These are phyloP conservation scores for Saguinus imperator DNA, from an alignment of 2,113 vertebrate genomes.

Conservation along the genomic window DNA sequence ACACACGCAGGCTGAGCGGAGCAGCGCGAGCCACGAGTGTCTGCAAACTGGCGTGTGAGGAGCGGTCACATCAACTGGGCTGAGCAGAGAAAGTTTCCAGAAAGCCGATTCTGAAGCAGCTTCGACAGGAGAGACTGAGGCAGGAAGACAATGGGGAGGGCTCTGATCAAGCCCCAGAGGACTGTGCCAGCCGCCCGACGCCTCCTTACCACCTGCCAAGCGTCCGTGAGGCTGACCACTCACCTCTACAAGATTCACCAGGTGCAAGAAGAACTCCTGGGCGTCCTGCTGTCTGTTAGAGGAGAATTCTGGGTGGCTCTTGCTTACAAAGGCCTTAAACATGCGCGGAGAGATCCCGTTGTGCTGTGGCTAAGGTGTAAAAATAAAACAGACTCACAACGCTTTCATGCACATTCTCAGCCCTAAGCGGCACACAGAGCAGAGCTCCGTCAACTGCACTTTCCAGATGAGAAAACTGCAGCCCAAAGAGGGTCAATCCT, in stretches of 20 bases:
- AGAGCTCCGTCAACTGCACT: not conserved
- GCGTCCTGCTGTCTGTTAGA: slow-evolving; percentile 97
- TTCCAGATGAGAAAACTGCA: not conserved
- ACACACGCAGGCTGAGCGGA: not conserved
- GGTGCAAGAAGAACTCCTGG: slow-evolving; percentile 94
- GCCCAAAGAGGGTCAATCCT: not conserved
- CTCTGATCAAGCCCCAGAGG: fast-evolving
- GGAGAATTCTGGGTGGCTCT: slow-evolving; percentile 95
- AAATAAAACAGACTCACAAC: not conserved
- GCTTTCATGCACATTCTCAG: not conserved
- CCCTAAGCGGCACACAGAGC: not conserved
- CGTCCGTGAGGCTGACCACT: slow-evolving; percentile 57
- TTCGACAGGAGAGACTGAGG: not conserved
- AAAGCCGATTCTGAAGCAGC: not conserved
- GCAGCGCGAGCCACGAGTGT: not conserved
- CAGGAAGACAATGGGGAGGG: fast-evolving
- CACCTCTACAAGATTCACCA: slow-evolving; percentile 96
- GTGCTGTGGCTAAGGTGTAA: slow-evolving; percentile 88
- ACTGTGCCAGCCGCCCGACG: fast-evolving
- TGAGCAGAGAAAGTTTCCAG: not conserved
- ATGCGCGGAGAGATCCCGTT: slow-evolving; percentile 94
- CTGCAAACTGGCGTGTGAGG: not conserved
- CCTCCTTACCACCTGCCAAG: not conserved
- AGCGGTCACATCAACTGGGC: fast-evolving
- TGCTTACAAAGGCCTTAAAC: slow-evolving; percentile 95